These are phyloP conservation scores for Merodon equestris DNA, from an alignment of 2,888 invertebrate genomes.

Conservation along the genomic window DNA sequence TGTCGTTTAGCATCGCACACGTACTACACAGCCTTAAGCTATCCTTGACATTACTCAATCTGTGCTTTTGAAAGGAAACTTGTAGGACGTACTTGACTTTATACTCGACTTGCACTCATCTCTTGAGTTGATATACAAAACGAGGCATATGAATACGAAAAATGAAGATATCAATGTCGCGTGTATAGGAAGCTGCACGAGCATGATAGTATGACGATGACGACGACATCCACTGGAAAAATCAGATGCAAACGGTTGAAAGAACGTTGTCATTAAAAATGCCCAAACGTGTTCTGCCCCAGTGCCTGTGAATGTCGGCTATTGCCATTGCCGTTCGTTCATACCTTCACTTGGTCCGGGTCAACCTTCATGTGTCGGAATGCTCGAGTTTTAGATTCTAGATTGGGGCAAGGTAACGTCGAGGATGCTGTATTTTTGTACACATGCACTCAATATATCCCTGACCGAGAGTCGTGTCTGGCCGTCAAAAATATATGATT, in stretches of 20 bases:
- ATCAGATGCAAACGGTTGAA: conserved; percentile 47
- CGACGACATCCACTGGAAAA: background rate
- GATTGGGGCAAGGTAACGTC: conserved; percentile 43
- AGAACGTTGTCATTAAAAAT: conserved; percentile 62
- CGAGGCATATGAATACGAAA: background rate
- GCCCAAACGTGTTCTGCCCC: conserved; percentile 57
- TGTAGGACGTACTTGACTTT: conserved; percentile 55
- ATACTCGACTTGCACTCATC: conserved; percentile 44
- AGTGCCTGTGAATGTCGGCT: conserved; percentile 51
- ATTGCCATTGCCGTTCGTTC: conserved; percentile 60
- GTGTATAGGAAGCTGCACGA: too few species aligned
- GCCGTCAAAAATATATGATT: conserved; percentile 38
- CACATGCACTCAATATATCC: conserved; percentile 50
- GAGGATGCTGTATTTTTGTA: conserved; percentile 10
- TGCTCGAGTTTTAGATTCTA: conserved; percentile 4
- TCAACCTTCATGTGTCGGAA: too few species aligned
- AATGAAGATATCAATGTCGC: background rate
- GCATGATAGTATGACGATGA: conserved; percentile 13
- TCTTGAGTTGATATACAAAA: conserved; percentile 6
- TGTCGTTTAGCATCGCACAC: too few species aligned
- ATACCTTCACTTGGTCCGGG: background rate
- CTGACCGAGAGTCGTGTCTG: conserved; percentile 64
- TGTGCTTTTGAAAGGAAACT: conserved; percentile 60
- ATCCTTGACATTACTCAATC: conserved; percentile 62
- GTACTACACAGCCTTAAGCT: conserved; percentile 30